phyloP scores from a whole-genome alignment of 1,140 invertebrate species.

The Hetaerina americana region DNA sequence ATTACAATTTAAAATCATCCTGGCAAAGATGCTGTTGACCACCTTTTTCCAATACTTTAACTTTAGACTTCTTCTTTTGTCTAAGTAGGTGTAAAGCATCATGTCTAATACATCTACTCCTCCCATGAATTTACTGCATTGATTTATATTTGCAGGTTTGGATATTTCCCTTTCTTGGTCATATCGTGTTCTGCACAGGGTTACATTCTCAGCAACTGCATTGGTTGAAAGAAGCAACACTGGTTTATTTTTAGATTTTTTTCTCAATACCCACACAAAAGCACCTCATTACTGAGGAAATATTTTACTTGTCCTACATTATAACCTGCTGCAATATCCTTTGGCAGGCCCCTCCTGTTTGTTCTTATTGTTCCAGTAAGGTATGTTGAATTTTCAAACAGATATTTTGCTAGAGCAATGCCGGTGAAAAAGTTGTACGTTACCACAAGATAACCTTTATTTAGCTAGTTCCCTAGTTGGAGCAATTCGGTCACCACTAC shows the following conservation, averaged over 20 bases:
- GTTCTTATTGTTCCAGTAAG: background rate
- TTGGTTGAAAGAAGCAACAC: background rate
- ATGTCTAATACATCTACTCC: background rate
- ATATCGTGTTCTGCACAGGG: background rate
- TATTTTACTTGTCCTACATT: background rate
- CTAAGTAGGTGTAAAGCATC: constrained; percentile 2
- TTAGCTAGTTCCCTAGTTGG: constrained; percentile 18
- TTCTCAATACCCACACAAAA: background rate
- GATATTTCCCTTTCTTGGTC: background rate
- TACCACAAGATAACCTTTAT: constrained; percentile 20
- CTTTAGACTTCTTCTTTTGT: background rate
- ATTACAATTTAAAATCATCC: constrained; percentile 2
- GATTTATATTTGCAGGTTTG: background rate
- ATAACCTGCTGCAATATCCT: background rate
- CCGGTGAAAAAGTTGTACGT: constrained; percentile 13
- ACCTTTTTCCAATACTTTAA: constrained; percentile 2
- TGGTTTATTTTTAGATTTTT: background rate
- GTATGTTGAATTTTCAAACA: background rate
- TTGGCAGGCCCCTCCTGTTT: background rate
- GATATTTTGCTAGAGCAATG: background rate
- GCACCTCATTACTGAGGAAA: background rate
- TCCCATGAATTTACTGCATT: background rate
- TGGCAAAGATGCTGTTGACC: background rate
- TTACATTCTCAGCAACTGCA: background rate
- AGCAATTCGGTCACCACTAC: constrained; percentile 20